These are phyloP conservation scores for Heteromyza rotundicornis DNA, from an alignment of 2,888 invertebrate species.

Conservation along the genomic window DNA sequence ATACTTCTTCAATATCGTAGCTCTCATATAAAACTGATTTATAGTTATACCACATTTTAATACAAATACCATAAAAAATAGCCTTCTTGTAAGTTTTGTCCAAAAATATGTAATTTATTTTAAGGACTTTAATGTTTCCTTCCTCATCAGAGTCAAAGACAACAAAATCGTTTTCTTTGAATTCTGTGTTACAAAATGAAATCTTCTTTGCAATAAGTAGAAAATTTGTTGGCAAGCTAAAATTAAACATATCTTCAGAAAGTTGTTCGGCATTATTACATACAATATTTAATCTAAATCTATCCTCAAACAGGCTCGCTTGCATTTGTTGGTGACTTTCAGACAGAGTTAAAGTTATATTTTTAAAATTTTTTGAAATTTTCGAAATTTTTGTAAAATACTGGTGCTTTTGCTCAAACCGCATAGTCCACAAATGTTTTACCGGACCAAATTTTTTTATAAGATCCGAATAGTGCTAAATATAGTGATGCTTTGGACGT, in stretches of 20 bases:
- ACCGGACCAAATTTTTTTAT: constrained; percentile 22
- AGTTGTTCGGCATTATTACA: constrained; percentile 6
- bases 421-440: constrained; percentile 10
- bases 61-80: neutral
- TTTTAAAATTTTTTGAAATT: constrained; percentile 13
- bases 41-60: neutral
- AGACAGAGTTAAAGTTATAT: constrained; percentile 12
- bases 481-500: constrained; percentile 25
- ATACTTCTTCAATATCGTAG: neutral
- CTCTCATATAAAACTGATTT: neutral
- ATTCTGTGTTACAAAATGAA: constrained; percentile 10
- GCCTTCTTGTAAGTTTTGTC: neutral
- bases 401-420: constrained; percentile 17
- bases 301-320: constrained; percentile 1
- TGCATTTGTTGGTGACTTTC: constrained; percentile 15
- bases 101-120: neutral
- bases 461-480: constrained; percentile 18
- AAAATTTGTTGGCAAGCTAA: constrained; percentile 8
- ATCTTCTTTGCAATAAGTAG: constrained; percentile 13
- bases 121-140: neutral
- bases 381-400: constrained; percentile 13
- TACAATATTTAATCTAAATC: constrained; percentile 11
- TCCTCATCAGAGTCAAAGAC: constrained; percentile 2
- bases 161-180: constrained; percentile 16
- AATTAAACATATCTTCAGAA: constrained; percentile 13